Evolutionary conservation across 2,113 vertebrate species (phyloP).

Genomic region (Elanus axillaris): DNA sequence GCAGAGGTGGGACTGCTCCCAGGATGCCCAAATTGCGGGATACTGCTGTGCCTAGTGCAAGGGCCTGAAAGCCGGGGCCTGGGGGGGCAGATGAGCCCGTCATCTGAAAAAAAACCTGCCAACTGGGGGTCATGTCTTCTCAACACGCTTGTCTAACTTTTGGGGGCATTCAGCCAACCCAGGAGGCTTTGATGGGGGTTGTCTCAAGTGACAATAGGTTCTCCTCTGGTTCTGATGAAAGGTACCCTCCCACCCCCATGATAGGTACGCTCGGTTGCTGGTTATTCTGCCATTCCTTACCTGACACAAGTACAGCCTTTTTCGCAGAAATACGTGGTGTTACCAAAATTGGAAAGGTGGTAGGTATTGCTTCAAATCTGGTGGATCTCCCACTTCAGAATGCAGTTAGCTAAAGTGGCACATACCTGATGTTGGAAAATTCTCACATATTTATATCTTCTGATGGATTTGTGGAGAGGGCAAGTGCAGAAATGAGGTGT

Average conservation of each 20-base stretch:
- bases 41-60: neutral
- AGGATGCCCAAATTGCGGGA: neutral
- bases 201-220: neutral
- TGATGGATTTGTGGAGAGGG: neutral
- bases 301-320: neutral
- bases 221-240: neutral
- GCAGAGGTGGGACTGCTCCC: neutral
- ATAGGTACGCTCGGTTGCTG: neutral
- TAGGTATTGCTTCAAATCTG: neutral
- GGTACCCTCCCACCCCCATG: neutral
- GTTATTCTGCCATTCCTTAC: neutral
- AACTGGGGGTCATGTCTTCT: neutral
- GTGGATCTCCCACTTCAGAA: neutral
- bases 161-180: neutral
- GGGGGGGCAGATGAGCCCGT: neutral
- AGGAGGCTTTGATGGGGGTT: neutral
- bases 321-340: neutral
- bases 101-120: neutral
- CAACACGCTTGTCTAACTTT: neutral
- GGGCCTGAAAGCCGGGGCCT: neutral
- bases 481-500: neutral
- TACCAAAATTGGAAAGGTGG: neutral
- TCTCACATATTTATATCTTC: neutral
- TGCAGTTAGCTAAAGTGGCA: neutral
- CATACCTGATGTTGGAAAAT: neutral